Conservation (phyloP, 2,113 vertebrate species). For the Trochalopteron elliotii region DNA sequence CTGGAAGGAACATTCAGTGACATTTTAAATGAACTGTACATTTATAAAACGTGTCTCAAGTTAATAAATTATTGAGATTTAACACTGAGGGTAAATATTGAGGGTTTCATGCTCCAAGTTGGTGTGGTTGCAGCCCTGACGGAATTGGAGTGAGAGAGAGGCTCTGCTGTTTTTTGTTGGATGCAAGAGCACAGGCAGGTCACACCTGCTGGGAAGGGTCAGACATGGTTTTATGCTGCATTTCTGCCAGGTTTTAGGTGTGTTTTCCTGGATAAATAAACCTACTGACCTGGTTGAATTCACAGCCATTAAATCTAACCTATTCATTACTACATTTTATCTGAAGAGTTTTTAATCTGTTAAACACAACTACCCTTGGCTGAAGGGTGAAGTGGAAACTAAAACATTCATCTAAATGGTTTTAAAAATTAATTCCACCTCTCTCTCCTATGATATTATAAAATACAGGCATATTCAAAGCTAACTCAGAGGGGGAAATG, state of each 20-base stretch:
- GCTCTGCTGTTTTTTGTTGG: rapidly evolving
- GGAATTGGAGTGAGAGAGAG: not conserved
- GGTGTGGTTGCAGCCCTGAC: not conserved
- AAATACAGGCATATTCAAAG: not conserved
- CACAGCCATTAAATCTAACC: not conserved
- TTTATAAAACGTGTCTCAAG: not conserved
- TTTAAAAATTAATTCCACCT: not conserved
- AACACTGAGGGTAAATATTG: not conserved
- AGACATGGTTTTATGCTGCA: rapidly evolving
- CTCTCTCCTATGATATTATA: not conserved
- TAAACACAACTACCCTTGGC: not conserved
- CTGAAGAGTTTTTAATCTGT: not conserved
- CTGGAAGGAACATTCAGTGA: not conserved
- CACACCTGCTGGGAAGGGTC: not conserved
- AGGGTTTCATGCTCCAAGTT: not conserved
- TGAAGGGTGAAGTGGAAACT: not conserved
- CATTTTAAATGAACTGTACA: not conserved
- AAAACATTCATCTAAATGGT: not conserved
- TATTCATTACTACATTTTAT: not conserved
- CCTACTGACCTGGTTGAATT: not conserved
- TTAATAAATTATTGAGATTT: not conserved
- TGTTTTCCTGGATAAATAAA: not conserved
- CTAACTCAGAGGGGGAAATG: not conserved
- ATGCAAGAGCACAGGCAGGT: rapidly evolving
- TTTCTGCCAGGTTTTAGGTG: not conserved